Percentiles rank a stretch among this genome's conserved stretches.
Evolutionary conservation across 2,888 invertebrate genomes (phyloP).

Genomic region (Apamea crenata): DNA sequence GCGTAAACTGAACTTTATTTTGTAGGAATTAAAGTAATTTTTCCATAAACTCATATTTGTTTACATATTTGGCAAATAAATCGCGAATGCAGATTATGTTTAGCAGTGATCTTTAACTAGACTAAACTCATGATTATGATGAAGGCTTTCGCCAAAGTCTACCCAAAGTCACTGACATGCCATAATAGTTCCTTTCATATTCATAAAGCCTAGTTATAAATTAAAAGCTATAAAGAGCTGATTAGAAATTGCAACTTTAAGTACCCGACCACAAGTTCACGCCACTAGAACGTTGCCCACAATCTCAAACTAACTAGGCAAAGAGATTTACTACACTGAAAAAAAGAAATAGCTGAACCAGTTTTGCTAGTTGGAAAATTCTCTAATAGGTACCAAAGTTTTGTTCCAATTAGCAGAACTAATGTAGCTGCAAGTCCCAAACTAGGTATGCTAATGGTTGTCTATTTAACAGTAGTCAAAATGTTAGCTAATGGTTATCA

Average conservation of each 20-base stretch:
- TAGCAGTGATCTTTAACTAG: not conserved
- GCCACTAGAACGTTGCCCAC: not conserved
- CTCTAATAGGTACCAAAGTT: no score
- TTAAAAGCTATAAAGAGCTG: not conserved
- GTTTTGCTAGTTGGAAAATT: no score
- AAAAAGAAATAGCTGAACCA: no score
- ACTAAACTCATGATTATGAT: not conserved
- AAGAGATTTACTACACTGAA: slow-evolving; percentile 42
- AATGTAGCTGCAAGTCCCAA: no score
- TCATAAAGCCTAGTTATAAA: not conserved
- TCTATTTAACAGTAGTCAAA: no score
- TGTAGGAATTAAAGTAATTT: no score
- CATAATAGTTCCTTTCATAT: not conserved
- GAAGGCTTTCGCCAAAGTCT: not conserved
- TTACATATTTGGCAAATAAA: no score
- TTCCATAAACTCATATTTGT: no score
- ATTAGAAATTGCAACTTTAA: not conserved
- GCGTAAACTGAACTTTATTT: no score
- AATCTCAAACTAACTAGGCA: slow-evolving; percentile 21
- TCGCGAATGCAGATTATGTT: not conserved
- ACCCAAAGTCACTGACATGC: not conserved
- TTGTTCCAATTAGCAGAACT: no score
- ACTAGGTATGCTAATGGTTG: no score
- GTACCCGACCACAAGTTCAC: not conserved
- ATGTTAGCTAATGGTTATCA: no score